Base-by-base conservation (phyloP, 2,888 invertebrate genomes). In the Chromoteleia sp. region DNA sequence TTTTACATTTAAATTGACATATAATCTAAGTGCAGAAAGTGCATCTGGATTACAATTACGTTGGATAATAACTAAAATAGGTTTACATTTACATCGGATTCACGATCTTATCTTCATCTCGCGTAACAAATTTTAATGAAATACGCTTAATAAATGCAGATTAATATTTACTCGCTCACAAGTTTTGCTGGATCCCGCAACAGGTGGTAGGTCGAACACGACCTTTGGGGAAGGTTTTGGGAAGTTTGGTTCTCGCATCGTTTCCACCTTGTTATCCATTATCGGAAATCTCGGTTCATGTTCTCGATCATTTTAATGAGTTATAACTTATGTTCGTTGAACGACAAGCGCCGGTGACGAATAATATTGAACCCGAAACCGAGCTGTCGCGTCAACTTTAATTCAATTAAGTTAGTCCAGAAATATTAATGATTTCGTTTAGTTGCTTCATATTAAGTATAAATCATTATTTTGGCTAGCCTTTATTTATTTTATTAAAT, bases 231-330 rank as follows among this genome's bases (percentile, higher is more conserved):
- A 76, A 67, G 81, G 50, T 71, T 76, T 76, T 71, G 63, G 76
- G 71, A 81, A 76, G 75, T 81, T 63, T 67, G 63, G 71, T 59
- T 76, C 59, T 67, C 63, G 61, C 63, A 12, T 50, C 76, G 76
- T 75, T 80, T 75, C 80, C 76, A 81, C 65, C 81, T 76, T 76
- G 71, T 76, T 81, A 75, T 76, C 67, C 75, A 50, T 63, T 81
- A 76, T 76, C 75, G 76, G 54, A 71, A 81, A 71, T 81, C 78
- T 71, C 43, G 65, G 70, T 36, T 63, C 58, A 59, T 81, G 71
- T 59, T 76, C 58, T 75, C 75, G 29, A 80, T 80, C 58, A 58
- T 75, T 75, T 74, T 80, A 80, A 80, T 75, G 80, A 80, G 75
- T 58, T 74, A 63, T 68, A 78, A 78, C 70, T 70, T 65, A 63